These are phyloP conservation scores for Coendou prehensilis DNA, from an alignment of 2,797 vertebrate genomes.

Conservation along the genomic window DNA sequence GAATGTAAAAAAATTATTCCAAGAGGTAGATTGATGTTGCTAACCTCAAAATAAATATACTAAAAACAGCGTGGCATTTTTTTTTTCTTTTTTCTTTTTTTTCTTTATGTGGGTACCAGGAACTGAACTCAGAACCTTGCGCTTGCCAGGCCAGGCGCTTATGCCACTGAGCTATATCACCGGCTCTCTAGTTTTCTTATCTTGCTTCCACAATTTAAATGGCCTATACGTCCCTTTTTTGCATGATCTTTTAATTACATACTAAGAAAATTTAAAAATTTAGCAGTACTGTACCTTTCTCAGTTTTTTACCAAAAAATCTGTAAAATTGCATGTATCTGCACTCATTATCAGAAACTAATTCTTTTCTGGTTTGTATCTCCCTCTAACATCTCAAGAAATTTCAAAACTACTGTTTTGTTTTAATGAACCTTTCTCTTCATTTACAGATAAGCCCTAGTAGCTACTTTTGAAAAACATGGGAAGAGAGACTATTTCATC, in stretches of 20 bases:
- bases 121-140: too few relatives aligned
- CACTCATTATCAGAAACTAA: background rate
- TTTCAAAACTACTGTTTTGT: background rate
- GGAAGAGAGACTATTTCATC: background rate
- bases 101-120: too few relatives aligned
- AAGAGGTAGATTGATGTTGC: background rate
- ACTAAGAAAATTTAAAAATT: background rate
- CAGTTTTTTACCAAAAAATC: background rate
- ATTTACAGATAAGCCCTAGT: background rate
- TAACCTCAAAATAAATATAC: slow-evolving; percentile 19
- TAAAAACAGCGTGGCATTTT: background rate
- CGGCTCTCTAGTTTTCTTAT: background rate
- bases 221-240: background rate
- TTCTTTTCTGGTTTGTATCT: background rate
- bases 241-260: background rate
- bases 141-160: too few relatives aligned
- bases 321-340: background rate
- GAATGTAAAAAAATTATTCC: slow-evolving; percentile 9
- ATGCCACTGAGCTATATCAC: too few relatives aligned
- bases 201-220: background rate
- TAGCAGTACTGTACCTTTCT: background rate
- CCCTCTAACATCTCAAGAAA: background rate
- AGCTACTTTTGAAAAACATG: background rate
- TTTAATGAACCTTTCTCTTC: background rate
- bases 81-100: background rate